Evolutionary conservation across 2,888 invertebrate genomes (phyloP), one percentile per base, ranked within the genome.

Genomic region (Mongoloraphidia duomilia): DNA sequence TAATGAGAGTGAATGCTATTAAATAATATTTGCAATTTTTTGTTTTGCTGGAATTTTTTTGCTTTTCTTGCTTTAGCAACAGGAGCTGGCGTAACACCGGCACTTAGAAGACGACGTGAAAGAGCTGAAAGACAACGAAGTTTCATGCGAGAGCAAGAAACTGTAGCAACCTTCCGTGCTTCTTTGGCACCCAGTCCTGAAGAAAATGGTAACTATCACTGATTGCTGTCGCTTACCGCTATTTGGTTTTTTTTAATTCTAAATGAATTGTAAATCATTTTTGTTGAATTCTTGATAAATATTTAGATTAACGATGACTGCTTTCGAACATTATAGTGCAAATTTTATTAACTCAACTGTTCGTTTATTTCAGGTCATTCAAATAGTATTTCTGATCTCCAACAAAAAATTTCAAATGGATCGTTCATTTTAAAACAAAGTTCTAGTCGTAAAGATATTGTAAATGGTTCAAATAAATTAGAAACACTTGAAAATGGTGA

Each of bases 51-150:
- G 39, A 12, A 49, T 12, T 9, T 37, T 44, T 42, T 33, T 54
- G 54, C 43, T 57, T 54, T 42, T 50, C 52, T 51, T 59, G 61
- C 63, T 63, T 60, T 63, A 68, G 69, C 65, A 52, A 65, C 63
- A 58, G 79, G 79, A 60, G 84, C 81, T 60, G 90, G 88, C 58
- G 79, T 90, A 34, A 89, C 83, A 34, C 84, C 90, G 41, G 87
- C 85, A 47, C 70, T 91, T 53, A 75, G 84, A 59, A 76, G 88
- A 58, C 74, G 91, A 52, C 74, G 89, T 52, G 89, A 90, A 61
- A 76, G 91, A 54, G 88, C 82, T 42, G 88, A 89, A 58, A 75
- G 91, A 53, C 90, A 91, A 63, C 80, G 86, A 49, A 85, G 84
- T 61, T 87, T 89, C 61, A 82, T 88, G 59, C 78, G 80, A 60